Evolutionary conservation across 2,797 vertebrate genomes (phyloP).

Genomic region (Euphonia xanthogaster): DNA sequence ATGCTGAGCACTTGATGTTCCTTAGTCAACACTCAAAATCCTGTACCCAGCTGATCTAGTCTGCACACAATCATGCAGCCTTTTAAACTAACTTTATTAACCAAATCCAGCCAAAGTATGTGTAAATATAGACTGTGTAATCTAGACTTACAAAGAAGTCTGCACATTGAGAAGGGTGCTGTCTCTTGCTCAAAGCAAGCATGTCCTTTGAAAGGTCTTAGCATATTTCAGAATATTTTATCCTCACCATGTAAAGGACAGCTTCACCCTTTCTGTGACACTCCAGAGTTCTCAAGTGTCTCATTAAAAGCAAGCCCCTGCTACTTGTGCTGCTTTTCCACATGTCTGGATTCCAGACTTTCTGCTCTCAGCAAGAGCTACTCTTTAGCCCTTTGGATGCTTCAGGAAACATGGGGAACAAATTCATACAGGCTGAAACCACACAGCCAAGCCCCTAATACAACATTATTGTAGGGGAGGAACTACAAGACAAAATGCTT

Average conservation of each 20-base stretch:
- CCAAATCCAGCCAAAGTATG: slow-evolving; percentile 24
- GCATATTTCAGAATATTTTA: not conserved
- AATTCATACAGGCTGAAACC: not conserved
- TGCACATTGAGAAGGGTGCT: not conserved
- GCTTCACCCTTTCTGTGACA: not conserved
- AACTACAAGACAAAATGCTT: not conserved
- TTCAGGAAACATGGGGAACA: not conserved
- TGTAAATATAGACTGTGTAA: slow-evolving; percentile 34
- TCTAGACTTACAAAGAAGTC: not conserved
- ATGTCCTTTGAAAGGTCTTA: not conserved
- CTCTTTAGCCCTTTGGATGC: not conserved
- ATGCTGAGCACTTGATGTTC: not conserved
- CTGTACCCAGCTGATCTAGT: not conserved
- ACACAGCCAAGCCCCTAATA: not conserved
- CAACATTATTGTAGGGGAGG: not conserved
- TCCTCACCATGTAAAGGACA: not conserved
- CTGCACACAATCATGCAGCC: not conserved
- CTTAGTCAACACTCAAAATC: slow-evolving; percentile 27
- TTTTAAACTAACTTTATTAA: slow-evolving; percentile 32
- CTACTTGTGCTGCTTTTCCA: not conserved
- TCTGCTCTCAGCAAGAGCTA: not conserved
- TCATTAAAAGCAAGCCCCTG: not conserved
- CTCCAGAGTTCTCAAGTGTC: not conserved
- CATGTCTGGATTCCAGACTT: not conserved
- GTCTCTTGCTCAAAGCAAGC: not conserved